phyloP scores from a whole-genome alignment of 2,797 vertebrate species.

The Pseudochirops corinnae region DNA sequence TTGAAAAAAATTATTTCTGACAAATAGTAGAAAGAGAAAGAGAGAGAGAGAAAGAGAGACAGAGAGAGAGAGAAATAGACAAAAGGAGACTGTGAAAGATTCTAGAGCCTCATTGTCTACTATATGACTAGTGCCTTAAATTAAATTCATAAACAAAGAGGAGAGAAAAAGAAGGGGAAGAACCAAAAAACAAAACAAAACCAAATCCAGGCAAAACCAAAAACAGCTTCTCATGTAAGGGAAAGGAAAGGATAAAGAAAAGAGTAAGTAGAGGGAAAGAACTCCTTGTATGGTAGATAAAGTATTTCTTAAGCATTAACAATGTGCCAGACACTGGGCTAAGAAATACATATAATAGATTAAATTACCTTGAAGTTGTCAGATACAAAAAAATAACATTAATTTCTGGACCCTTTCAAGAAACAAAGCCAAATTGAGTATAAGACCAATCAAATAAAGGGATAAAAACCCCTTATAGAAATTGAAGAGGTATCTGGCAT shows the following conservation, averaged over 20 bases:
- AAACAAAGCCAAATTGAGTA: background rate
- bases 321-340: background rate
- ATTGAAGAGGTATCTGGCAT: background rate
- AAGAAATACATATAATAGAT: background rate
- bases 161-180: background rate
- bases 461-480: background rate
- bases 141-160: background rate
- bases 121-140: background rate
- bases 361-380: background rate
- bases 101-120: background rate
- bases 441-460: background rate
- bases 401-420: background rate
- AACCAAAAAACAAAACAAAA: background rate
- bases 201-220: too few relatives aligned
- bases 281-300: background rate
- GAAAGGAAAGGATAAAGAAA: background rate
- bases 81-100: background rate
- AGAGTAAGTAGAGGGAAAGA: background rate
- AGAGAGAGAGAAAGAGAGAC: background rate
- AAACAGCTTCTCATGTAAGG: background rate
- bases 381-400: background rate
- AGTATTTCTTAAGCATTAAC: background rate
- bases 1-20: background rate
- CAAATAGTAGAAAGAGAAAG: background rate
- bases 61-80: background rate